Base-by-base conservation (phyloP, 53 echinoderm and acorn worm species). In the Zoroaster sp. region DNA sequence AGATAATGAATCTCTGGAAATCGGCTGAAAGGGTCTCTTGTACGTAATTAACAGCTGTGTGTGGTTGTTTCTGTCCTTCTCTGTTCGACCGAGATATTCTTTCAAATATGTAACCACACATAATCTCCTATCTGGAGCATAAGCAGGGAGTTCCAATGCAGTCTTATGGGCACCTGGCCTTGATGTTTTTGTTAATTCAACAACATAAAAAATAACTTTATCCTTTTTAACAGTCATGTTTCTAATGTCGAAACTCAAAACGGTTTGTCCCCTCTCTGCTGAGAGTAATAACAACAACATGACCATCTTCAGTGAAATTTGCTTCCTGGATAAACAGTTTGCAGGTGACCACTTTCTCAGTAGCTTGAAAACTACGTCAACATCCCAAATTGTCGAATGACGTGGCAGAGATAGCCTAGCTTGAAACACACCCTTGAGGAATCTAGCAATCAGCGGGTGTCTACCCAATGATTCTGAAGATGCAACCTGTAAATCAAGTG, bases 351-450 rank as follows among this genome's bases (percentile, higher is more conserved):
- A 17, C 5, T 11, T 47, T 4, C 15, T 47, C 1, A 11, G 15
- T 13, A 13, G 15, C 4, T 47, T 1, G 12, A 47, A 4, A 47
- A 47, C 47, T 13, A 47, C 15, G 4, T 47, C 5, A 13, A 2
- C 5, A 5, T 47, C 47, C 72, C 72, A 72, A 72, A 72, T 21
- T 38, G 72, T 38, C 20, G 72, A 72, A 39, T 17, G 37, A 7
- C 12, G 72, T 72, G 72, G 72, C 18, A 72, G 20, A 20, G 72
- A 20, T 40, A 20, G 72, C 11, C 72, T 72, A 21, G 37, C 66
- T n/a, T 72, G 41, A 21, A 72, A 72, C 72, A 72, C 72, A 38
- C 72, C 40, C n/a, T 72, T 72, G 72, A 72, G 4, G 39, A 72
- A 72, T 72, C 18, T 65, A 65, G 23, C 21, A 30, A 65, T 17